Percentiles rank a stretch among this genome's conserved stretches.
Evolutionary conservation across 2,888 invertebrate genomes (phyloP).

Genomic region (Napeogenes sylphis): DNA sequence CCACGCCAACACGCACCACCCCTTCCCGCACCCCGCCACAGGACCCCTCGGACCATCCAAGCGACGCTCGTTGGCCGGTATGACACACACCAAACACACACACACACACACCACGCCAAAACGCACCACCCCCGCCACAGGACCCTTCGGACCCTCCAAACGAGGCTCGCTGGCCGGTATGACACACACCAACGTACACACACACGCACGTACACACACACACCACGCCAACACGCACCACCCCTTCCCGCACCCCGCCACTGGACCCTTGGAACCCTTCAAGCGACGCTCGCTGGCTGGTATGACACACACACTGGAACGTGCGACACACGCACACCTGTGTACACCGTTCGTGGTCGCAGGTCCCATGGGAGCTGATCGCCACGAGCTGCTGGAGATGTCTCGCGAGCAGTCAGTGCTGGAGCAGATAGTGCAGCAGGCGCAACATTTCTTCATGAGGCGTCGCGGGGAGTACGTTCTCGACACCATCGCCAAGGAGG

Average conservation of each 20-base stretch:
- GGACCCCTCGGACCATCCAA: slow-evolving; percentile 96
- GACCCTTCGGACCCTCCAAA: too few relatives aligned
- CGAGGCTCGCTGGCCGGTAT: too few relatives aligned
- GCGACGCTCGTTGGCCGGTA: slow-evolving; percentile 90
- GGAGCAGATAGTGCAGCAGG: slow-evolving; percentile 97
- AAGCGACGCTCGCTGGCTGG: too few relatives aligned
- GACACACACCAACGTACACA: not conserved
- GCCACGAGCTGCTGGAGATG: slow-evolving; percentile 92
- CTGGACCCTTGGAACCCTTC: too few relatives aligned
- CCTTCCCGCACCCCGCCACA: slow-evolving; percentile 96
- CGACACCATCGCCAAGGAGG: slow-evolving; percentile 93
- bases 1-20: slow-evolving; percentile 93
- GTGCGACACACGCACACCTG: too few relatives aligned
- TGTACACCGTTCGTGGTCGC: slow-evolving; percentile 3
- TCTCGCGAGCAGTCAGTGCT: slow-evolving; percentile 93
- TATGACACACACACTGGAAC: too few relatives aligned
- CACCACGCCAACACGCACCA: too few relatives aligned
- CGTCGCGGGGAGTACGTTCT: slow-evolving; percentile 94
- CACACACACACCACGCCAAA: not conserved
- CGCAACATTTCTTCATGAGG: slow-evolving; percentile 96
- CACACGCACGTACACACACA: not conserved
- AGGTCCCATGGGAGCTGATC: slow-evolving; percentile 92
- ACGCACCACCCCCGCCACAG: not conserved
- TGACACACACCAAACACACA: not conserved
- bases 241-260: too few relatives aligned